These are phyloP conservation scores for Callipepla californica DNA, from an alignment of 2,113 vertebrate species.

Conservation along the genomic window DNA sequence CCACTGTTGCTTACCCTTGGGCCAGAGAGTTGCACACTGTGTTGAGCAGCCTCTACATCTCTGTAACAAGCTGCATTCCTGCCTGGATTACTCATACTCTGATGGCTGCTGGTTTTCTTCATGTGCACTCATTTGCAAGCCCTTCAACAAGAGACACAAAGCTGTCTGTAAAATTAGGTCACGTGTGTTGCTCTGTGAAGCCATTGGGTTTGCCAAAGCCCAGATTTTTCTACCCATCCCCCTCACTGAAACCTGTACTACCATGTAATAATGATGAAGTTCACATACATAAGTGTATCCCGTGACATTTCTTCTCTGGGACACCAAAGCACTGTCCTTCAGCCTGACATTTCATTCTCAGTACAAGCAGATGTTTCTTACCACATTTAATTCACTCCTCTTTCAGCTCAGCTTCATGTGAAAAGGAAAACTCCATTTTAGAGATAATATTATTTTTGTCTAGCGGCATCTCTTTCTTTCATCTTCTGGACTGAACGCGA, in stretches of 20 bases:
- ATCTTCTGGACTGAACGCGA: background rate
- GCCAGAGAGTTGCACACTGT: background rate
- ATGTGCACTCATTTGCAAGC: slow-evolving; percentile 52
- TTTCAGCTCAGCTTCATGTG: background rate
- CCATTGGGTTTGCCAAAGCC: background rate
- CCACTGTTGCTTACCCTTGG: accelerated
- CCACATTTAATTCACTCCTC: background rate
- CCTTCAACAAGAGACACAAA: slow-evolving; percentile 35
- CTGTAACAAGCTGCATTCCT: background rate
- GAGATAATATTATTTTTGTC: background rate
- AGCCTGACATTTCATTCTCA: background rate
- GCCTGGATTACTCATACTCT: slow-evolving; percentile 46
- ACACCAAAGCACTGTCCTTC: background rate
- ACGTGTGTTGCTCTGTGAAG: background rate
- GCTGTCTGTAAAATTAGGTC: slow-evolving; percentile 20
- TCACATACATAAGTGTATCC: background rate
- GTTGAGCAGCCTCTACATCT: slow-evolving; percentile 4
- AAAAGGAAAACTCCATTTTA: background rate
- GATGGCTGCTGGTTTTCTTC: slow-evolving; percentile 43
- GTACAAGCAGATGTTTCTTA: background rate
- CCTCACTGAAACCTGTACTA: background rate
- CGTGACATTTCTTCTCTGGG: background rate
- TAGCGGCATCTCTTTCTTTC: background rate
- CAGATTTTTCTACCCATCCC: background rate
- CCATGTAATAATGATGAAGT: background rate